Base-by-base conservation (phyloP, 2,113 vertebrate genomes). In the Bolborhynchus lineola region DNA sequence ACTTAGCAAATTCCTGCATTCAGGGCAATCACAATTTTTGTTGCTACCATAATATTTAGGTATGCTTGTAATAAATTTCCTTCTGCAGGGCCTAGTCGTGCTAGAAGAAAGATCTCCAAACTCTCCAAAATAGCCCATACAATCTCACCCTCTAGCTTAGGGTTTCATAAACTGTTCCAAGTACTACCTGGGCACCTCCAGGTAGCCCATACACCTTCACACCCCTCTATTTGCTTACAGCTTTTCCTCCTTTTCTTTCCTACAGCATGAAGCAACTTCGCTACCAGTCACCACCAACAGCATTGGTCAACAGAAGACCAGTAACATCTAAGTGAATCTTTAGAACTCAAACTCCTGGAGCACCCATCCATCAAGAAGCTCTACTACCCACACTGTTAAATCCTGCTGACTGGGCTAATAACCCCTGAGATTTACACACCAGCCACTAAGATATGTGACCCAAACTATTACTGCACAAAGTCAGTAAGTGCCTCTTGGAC, bases 381-480 rank as follows among this genome's bases (percentile, higher is more conserved):
- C 23, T 1, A 1, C 35, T 47, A 53, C 16, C 8, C 42, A 26
- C 24, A 20, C 6, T 26, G 64, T 26, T 57, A 86, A 86, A 68
- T 13, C 16, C 31, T 70, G 52, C 8, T 2, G 2, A 42, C 14
- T 10, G 10, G 17, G n/a, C 59, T 75, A 44, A 28, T 47, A 44
- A 35, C 12, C 16, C 6, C 53, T 0, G 1, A 46, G 35, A 35
- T 50, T 84, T 72, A 60, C 6, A 42, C 0, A 81, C 49, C n/a
- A 81, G 28, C 18, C 14, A 55, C 29, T 8, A 23, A 74, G 29
- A 46, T 7, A 57, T 0, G 4, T 5, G 9, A 75, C 62, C 62
- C 42, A 76, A 88, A 62, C 1, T 9, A 23, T 41, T 52, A 12
- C 69, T 28, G 16, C 50, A 67, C 37, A 78, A 75, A 70, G 59